phyloP scores from a whole-genome alignment of 2,113 vertebrate genomes.

The Microcebus lehilahytsara region DNA sequence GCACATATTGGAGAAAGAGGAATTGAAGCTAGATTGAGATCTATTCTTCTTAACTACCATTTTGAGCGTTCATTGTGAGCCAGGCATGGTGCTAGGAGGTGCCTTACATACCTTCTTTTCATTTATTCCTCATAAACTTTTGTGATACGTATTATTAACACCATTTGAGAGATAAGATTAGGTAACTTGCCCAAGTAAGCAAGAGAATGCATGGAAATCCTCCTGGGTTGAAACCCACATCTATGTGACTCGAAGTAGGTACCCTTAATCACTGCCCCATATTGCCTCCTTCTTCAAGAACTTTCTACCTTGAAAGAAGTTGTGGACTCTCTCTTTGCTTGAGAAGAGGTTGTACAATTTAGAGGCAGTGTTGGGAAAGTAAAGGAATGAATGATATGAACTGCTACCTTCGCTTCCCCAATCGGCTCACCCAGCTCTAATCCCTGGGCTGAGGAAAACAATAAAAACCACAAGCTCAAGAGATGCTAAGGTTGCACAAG shows the following conservation, averaged over 20 bases:
- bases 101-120: not conserved
- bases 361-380: not conserved
- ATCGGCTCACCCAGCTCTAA: not conserved
- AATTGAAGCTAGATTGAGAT: not conserved
- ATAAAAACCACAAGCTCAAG: not conserved
- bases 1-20: not conserved
- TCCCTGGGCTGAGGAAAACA: not conserved
- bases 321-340: not conserved
- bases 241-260: not conserved
- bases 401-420: not conserved
- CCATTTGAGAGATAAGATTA: not conserved
- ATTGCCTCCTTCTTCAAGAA: not conserved
- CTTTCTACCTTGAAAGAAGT: constrained; percentile 5
- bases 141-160: not conserved
- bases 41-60: not conserved
- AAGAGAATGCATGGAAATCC: not conserved
- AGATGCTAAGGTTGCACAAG: not conserved
- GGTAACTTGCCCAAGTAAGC: not conserved
- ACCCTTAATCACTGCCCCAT: not conserved
- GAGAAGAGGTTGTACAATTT: not conserved
- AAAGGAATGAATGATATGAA: not conserved
- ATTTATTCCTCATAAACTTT: not conserved
- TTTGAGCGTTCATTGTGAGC: not conserved
- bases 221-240: not conserved
- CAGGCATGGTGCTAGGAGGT: not conserved